Evolutionary conservation across 2,113 vertebrate species (phyloP).

Genomic region (Antechinus flavipes): DNA sequence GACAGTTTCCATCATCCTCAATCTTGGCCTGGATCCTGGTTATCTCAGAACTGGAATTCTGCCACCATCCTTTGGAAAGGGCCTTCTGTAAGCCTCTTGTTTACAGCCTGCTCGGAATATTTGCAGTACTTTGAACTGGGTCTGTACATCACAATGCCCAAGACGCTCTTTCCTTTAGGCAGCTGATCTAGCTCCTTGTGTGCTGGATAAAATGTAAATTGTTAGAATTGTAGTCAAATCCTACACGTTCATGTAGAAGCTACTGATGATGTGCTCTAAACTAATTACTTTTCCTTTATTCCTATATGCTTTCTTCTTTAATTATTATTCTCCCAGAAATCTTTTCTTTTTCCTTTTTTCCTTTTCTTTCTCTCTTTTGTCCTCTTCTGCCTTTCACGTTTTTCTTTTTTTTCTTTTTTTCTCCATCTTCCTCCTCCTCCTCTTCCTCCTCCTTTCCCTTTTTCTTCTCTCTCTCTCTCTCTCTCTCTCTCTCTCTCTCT

Average conservation of each 20-base stretch:
- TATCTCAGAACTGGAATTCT: conserved; percentile 57
- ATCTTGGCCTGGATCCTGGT: conserved; percentile 55
- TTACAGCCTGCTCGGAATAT: conserved; percentile 20
- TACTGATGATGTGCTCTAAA: conserved; percentile 51
- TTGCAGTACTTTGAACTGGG: conserved; percentile 46
- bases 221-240: conserved; percentile 58
- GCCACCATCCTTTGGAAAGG: conserved; percentile 57
- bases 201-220: conserved; percentile 62
- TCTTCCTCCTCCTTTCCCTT: background rate
- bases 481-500: too few relatives aligned
- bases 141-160: conserved; percentile 26
- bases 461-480: background rate
- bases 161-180: conserved; percentile 49
- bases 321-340: background rate
- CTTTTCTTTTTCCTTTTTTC: background rate
- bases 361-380: background rate
- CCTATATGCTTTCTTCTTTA: background rate
- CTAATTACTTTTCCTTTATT: conserved; percentile 1
- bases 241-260: conserved; percentile 41
- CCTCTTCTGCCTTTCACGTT: background rate
- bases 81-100: conserved; percentile 38
- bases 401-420: background rate
- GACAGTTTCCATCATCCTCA: conserved; percentile 43
- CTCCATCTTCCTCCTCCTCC: background rate
- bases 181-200: conserved; percentile 42